Evolutionary conservation across 2,113 vertebrate species (phyloP).

Genomic region (Pelmatolapia mariae): DNA sequence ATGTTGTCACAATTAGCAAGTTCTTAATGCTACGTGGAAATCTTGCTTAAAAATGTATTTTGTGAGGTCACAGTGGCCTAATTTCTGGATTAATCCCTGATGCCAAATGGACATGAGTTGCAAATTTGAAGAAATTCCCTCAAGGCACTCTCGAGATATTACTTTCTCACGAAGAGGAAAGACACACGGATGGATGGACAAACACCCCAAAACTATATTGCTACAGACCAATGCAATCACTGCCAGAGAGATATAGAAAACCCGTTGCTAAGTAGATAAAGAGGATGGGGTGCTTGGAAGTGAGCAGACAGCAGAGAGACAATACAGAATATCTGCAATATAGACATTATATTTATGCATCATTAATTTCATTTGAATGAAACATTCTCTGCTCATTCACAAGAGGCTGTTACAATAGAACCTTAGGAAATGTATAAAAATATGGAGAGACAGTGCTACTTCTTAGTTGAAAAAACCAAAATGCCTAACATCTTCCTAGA

Average conservation of each 20-base stretch:
- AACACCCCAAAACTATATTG: not conserved
- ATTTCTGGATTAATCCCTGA: not conserved
- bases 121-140: not conserved
- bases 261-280: not conserved
- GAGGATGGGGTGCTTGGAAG: not conserved
- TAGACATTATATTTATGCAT: slow-evolving; percentile 7
- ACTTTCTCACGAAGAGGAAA: not conserved
- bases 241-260: not conserved
- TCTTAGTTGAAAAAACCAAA: not conserved
- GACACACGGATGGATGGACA: not conserved
- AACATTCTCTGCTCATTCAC: not conserved
- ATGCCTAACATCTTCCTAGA: not conserved
- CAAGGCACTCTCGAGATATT: not conserved
- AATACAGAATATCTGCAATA: not conserved
- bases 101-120: not conserved
- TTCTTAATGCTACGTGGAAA: not conserved
- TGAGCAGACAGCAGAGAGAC: not conserved
- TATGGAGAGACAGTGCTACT: not conserved
- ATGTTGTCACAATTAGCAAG: not conserved
- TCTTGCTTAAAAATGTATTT: not conserved
- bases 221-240: not conserved
- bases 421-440: not conserved
- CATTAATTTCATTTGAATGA: slow-evolving; percentile 4
- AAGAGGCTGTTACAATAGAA: not conserved
- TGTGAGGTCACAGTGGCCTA: not conserved